Evolutionary conservation across 2,888 invertebrate genomes (phyloP), one percentile per base, ranked within the genome.

Genomic region (Heliconius erato): DNA sequence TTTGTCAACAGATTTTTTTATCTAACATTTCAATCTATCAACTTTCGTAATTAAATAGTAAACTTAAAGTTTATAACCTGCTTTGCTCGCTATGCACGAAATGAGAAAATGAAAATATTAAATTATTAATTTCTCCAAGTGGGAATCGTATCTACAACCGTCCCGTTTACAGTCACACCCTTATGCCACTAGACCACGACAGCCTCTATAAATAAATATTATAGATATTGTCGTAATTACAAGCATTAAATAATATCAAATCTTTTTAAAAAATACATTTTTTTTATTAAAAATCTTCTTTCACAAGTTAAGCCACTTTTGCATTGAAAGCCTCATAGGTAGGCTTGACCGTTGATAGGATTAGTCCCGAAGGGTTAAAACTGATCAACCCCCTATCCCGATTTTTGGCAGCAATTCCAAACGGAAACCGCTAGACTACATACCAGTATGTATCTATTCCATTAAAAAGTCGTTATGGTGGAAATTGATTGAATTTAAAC

Each of bases 311-410:
- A 59, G 63, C 76, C 59, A 76, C 59, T 59, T 74, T 59, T 32
- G 23, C 35, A 76, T 12, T 44, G 12, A 59, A 59, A 63, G 6
- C 76, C 35, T 59, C 35, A 80, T 74, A 80, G 35, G 40, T 65
- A 74, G 35, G 44, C 63, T 72, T 71, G 78, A 76, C 71, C 77
- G 69, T 77, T 78, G 71, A 81, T 81, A 78, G 81, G 77, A 81
- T 81, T 81, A 81, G 71, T 78, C 81, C 81, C 81, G 77, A 49
- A 78, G 81, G 81, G 81, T 63, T 81, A 65, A 65, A 78, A 78
- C 78, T 71, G 71, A 81, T 81, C 68, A 69, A 69, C 40, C 63
- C 71, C 40, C 59, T 32, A 63, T 69, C 32, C 28, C 49, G 44
- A 69, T 77, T 77, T 77, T 77, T 77, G 77, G 69, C 77, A 81